phyloP scores from a whole-genome alignment of 2,113 vertebrate genomes.

The Scolopax mira region DNA sequence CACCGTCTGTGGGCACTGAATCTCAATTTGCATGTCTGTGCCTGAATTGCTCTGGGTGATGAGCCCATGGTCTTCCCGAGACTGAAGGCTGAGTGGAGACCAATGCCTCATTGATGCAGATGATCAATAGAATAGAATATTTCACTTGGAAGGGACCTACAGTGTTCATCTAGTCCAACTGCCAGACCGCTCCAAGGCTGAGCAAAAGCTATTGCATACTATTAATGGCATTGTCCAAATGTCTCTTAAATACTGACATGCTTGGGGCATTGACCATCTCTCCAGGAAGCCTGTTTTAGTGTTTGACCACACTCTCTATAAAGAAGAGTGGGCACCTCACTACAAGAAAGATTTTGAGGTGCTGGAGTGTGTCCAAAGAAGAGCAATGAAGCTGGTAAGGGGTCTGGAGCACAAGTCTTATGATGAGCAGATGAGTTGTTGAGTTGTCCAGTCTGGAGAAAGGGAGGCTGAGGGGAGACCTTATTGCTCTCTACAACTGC shows the following conservation, averaged over 20 bases:
- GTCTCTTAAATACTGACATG: background rate
- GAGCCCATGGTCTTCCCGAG: background rate
- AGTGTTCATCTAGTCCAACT: background rate
- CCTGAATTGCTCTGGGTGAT: background rate
- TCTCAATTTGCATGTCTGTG: background rate
- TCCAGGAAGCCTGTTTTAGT: background rate
- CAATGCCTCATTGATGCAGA: background rate
- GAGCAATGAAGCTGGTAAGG: background rate
- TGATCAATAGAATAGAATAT: background rate
- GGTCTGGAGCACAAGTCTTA: background rate
- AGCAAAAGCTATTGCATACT: background rate
- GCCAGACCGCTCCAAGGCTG: background rate
- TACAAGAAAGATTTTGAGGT: background rate
- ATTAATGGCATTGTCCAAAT: background rate
- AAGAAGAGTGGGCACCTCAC: background rate
- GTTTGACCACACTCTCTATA: background rate
- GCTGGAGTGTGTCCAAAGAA: background rate
- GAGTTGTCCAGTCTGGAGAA: background rate
- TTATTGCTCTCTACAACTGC: background rate
- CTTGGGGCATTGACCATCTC: fast-evolving
- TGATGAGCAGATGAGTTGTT: no score
- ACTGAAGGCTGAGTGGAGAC: background rate
- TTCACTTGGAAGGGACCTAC: background rate
- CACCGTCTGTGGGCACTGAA: background rate
- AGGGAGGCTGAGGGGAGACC: background rate